Evolutionary conservation across 2,797 vertebrate species (phyloP), one percentile per base, ranked within the genome.

Genomic region (Pseudotriccus pelzelni): DNA sequence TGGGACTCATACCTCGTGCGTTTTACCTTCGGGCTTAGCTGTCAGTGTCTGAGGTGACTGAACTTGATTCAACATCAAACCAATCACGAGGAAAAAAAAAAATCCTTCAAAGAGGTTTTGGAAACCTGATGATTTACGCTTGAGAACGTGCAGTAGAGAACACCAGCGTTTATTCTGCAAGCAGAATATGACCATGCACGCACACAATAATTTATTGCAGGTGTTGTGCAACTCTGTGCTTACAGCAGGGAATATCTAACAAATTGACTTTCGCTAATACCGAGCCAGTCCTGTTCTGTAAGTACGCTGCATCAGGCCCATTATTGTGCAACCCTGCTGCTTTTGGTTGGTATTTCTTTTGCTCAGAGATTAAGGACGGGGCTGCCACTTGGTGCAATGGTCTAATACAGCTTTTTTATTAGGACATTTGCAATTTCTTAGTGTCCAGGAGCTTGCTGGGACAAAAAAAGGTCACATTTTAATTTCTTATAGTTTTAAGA

Each of bases 11-110:
- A 52, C 17, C 24, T 62, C 15, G 0, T 5, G 58, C 41, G 2
- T 62, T 92, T 88, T 41, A 74, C 81, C 78, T 44, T 70, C 60
- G 32, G 92, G 90, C 82, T 66, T 27, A 36, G 43, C 68, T 50
- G 5, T 62, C 58, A 89, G 25, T 20, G 59, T 28, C 53, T 68
- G 89, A 87, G 78, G 78, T 79, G 84, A 32, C 67, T 62, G 75
- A 80, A 66, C 91, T 53, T 55, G 75, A 62, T 46, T 55, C 41
- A 60, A 36, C 58, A n/a, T 44, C 58, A 76, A 58, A 58, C 63
- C 37, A 12, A 20, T 56, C 12, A 15, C 10, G 14, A 55, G 39
- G n/a, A 1, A 34, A 52, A 49, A 30, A 30, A 46, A 64, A 49
- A 46, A 28, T 24, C 78, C 60, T 53, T 84, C 74, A 79, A 84